A percentile compares a stretch with the other conserved stretches of the same genome.
Conservation (phyloP, 1,140 invertebrate species). For the Drosophila micromelanica region DNA sequence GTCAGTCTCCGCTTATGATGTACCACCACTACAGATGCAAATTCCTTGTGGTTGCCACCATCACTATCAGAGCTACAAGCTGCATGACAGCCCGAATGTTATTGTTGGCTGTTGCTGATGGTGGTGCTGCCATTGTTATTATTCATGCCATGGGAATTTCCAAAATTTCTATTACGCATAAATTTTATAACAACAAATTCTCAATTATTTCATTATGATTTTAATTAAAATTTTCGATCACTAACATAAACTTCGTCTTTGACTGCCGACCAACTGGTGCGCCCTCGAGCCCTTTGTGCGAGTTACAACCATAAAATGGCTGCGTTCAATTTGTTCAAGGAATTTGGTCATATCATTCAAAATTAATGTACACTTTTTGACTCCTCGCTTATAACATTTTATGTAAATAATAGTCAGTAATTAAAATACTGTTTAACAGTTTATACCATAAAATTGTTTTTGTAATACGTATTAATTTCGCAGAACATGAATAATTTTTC, state of each 20-base stretch:
- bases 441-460: too few relatives aligned
- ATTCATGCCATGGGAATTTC: conserved; percentile 59
- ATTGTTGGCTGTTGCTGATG: conserved; percentile 32
- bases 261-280: conserved; percentile 1
- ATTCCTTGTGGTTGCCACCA: conserved; percentile 35
- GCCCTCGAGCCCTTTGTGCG: conserved; percentile 12
- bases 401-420: too few relatives aligned
- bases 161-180: conserved; percentile 63
- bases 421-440: too few relatives aligned
- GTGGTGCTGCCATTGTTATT: conserved; percentile 55
- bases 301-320: conserved; percentile 1
- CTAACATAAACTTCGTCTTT: conserved; percentile 36
- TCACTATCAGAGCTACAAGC: neutral
- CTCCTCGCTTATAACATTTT: too few relatives aligned
- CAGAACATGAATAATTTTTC: too few relatives aligned
- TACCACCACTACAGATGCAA: conserved; percentile 57
- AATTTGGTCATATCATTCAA: conserved; percentile 5
- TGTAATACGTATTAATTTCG: too few relatives aligned
- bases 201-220: conserved; percentile 80
- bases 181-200: conserved; percentile 74
- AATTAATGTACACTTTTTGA: conserved; percentile 10
- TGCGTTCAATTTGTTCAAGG: conserved; percentile 1
- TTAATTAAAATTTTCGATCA: conserved; percentile 77
- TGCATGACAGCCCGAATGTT: conserved; percentile 31
- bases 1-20: conserved; percentile 55